These are phyloP conservation scores for Procambarus clarkii DNA, from an alignment of 1,140 invertebrate species.

Conservation along the genomic window DNA sequence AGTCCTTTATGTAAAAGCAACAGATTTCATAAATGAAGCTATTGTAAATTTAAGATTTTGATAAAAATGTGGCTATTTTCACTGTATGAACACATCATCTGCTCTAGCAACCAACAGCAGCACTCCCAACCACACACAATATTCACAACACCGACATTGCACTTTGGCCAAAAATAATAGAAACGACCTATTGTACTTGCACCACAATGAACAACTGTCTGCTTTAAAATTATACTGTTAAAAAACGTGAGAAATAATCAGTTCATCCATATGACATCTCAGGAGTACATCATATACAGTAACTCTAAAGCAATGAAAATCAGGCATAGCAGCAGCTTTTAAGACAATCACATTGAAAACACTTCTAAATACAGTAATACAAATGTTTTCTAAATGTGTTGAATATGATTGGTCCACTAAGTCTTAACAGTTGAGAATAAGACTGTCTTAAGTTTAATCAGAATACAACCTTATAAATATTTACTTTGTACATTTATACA, in stretches of 20 bases:
- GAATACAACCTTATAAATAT: constrained; percentile 50
- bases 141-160: constrained; percentile 25
- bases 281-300: background rate
- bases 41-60: background rate
- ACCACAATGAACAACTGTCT: constrained; percentile 17
- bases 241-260: constrained; percentile 10
- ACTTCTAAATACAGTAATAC: constrained; percentile 1
- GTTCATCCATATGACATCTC: background rate
- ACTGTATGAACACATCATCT: background rate
- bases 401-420: constrained; percentile 6
- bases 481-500: constrained; percentile 64
- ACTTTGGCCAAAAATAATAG: constrained; percentile 52
- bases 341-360: background rate
- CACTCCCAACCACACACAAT: background rate
- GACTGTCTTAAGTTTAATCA: background rate
- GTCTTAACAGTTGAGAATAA: background rate
- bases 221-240: constrained; percentile 24
- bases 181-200: constrained; percentile 52
- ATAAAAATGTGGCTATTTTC: background rate
- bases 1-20: background rate
- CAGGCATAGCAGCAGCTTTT: background rate
- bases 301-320: constrained; percentile 11
- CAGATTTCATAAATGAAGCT: background rate
- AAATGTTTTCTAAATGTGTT: background rate
- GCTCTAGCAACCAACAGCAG: background rate